Conservation (phyloP, 2,113 vertebrate species). For the Corapipo altera region DNA sequence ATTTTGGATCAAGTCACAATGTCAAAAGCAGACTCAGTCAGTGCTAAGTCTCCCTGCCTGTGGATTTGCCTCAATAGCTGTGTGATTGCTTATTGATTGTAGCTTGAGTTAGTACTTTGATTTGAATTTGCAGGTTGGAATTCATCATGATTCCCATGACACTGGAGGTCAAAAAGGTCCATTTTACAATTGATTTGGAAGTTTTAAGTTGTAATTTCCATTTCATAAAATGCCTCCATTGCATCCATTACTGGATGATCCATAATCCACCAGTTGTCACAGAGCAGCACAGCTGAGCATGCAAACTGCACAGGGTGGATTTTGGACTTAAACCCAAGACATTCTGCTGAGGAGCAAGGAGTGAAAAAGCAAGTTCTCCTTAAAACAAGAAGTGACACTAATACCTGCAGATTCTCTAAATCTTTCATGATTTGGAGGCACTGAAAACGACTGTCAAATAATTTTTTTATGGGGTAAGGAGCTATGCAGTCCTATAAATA, state of each 20-base stretch:
- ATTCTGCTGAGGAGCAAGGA: not conserved
- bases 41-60: not conserved
- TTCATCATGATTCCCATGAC: not conserved
- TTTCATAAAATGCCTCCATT: slow-evolving; percentile 1
- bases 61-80: not conserved
- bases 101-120: not conserved
- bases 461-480: not conserved
- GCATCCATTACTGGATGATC: not conserved
- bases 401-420: not conserved
- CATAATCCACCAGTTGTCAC: slow-evolving; percentile 3
- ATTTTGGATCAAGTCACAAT: not conserved
- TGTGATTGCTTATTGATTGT: slow-evolving; percentile 2
- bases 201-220: not conserved
- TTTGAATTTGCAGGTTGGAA: slow-evolving; percentile 13
- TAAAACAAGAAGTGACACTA: not conserved
- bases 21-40: not conserved
- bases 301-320: not conserved
- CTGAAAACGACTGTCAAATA: not conserved
- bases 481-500: not conserved
- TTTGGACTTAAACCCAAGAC: not conserved
- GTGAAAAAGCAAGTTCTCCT: not conserved
- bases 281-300: not conserved
- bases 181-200: not conserved
- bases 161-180: slow-evolving; percentile 24
- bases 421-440: not conserved